A percentile compares a stretch with the other conserved stretches of the same genome.
phyloP scores from a whole-genome alignment of 1,140 invertebrate species.

The Euura saliciscinereae region DNA sequence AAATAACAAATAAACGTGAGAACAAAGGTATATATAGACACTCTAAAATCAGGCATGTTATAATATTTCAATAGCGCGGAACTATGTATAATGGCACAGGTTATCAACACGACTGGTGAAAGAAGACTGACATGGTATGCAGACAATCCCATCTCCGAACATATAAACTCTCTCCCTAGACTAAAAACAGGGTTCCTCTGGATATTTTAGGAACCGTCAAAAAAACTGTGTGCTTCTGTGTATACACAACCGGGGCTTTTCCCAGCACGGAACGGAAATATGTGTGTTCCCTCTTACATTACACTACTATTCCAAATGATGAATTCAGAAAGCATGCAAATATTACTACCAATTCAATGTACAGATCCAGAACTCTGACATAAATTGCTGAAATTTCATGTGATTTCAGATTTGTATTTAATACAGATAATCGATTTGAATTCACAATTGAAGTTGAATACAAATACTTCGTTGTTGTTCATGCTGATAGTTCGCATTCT shows the following conservation, averaged over 20 bases:
- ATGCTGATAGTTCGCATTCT: no score
- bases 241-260: background rate
- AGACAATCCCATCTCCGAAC: background rate
- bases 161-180: constrained; percentile 1
- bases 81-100: background rate
- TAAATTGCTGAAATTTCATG: no score
- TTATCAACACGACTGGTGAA: constrained; percentile 2
- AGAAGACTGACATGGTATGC: constrained; percentile 6
- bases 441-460: no score
- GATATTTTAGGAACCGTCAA: constrained; percentile 29
- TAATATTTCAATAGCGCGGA: background rate
- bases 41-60: background rate
- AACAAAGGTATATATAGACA: background rate
- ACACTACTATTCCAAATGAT: no score
- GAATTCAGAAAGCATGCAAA: no score
- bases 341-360: no score
- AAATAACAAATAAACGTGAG: background rate
- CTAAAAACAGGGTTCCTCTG: constrained; percentile 8
- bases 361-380: no score
- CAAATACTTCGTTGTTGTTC: no score
- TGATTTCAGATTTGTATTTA: no score
- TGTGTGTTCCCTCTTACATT: background rate
- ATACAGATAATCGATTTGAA: no score
- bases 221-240: constrained; percentile 15
- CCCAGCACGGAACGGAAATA: background rate